A percentile compares a stretch with the other conserved stretches of the same genome.
Conservation (phyloP, 2,888 invertebrate genomes). For the Chymomyza fuscimana region DNA sequence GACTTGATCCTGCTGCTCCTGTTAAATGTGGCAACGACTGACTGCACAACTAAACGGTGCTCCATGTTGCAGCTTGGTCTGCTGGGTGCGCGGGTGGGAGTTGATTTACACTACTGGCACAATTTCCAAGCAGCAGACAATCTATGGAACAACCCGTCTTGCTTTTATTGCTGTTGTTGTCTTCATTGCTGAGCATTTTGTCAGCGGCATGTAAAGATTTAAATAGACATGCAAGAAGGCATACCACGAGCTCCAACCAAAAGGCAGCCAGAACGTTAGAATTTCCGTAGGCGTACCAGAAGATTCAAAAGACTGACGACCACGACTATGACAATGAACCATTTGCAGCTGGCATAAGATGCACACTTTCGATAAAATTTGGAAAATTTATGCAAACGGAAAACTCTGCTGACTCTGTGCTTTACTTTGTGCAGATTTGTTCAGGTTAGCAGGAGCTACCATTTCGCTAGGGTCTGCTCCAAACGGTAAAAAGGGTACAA, state of each 20-base stretch:
- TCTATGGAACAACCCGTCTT: slow-evolving; percentile 23
- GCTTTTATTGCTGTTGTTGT: slow-evolving; percentile 43
- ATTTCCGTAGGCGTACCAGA: slow-evolving; percentile 33
- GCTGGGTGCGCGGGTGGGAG: not conserved
- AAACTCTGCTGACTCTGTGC: slow-evolving; percentile 37
- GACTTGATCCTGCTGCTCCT: slow-evolving; percentile 64
- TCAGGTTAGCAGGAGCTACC: not conserved
- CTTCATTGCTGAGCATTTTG: slow-evolving; percentile 56
- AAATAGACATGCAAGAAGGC: slow-evolving; percentile 30
- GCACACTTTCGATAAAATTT: slow-evolving; percentile 69
- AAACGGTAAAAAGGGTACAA: slow-evolving; percentile 43
- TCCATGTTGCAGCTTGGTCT: not conserved
- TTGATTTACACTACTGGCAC: slow-evolving; percentile 54
- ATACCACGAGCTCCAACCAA: slow-evolving; percentile 11
- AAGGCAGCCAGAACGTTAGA: slow-evolving; percentile 13
- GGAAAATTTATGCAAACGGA: slow-evolving; percentile 61
- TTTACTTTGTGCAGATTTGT: not conserved
- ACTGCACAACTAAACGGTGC: slow-evolving; percentile 14
- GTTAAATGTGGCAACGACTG: slow-evolving; percentile 36
- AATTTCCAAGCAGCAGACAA: slow-evolving; percentile 32
- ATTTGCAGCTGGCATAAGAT: slow-evolving; percentile 59
- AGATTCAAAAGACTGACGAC: not conserved
- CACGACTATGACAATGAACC: slow-evolving; percentile 30
- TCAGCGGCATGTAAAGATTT: slow-evolving; percentile 16
- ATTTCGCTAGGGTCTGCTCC: not conserved